phyloP scores from a whole-genome alignment of 2,888 invertebrate species.

The Pristionchus exspectatus region DNA sequence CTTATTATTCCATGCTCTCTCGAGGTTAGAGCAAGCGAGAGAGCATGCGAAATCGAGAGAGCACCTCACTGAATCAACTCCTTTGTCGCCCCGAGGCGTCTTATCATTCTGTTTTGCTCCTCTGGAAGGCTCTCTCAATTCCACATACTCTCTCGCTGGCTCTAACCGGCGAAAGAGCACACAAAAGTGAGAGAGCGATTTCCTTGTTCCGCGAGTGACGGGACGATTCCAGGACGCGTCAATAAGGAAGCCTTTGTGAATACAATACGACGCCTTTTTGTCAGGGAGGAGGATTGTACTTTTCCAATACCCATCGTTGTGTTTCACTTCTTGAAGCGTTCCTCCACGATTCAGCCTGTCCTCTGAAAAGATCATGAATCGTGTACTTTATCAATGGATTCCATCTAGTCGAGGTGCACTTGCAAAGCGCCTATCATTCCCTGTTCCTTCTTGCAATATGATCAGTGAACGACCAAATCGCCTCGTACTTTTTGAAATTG shows the following conservation, averaged over 20 bases:
- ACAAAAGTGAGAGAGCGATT: background rate
- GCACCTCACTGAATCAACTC: background rate
- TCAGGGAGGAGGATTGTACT: background rate
- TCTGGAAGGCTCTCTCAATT: background rate
- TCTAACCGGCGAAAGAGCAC: background rate
- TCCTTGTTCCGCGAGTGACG: slow-evolving; percentile 30
- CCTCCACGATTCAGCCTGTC: no score
- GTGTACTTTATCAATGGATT: background rate
- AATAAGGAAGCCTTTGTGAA: background rate
- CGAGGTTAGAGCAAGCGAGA: background rate
- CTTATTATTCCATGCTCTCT: background rate
- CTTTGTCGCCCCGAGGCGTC: background rate
- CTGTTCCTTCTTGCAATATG: background rate
- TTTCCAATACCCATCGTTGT: no score
- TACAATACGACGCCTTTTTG: background rate
- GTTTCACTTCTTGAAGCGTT: no score
- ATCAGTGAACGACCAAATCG: background rate
- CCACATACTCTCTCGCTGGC: background rate
- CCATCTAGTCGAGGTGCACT: background rate
- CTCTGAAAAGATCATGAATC: no score
- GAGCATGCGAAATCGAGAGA: background rate
- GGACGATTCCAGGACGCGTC: background rate
- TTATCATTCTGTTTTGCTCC: background rate
- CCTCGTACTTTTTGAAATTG: background rate
- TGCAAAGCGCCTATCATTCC: background rate